Conservation (phyloP, 2,113 vertebrate genomes). For the Sphyrna mokarran region DNA sequence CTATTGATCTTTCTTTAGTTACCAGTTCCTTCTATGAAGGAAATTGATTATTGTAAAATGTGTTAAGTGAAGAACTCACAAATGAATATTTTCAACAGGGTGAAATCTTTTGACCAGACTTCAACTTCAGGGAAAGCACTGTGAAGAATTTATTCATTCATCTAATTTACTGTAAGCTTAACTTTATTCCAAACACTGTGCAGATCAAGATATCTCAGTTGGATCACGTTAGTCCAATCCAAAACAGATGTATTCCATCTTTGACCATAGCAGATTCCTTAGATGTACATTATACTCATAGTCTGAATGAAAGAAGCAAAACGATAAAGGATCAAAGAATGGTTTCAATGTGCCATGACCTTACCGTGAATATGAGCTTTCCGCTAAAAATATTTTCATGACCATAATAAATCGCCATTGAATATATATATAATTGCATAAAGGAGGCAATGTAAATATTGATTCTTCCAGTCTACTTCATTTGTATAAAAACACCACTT, state of each 20-base stretch:
- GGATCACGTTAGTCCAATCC: not conserved
- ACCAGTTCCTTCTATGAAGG: conserved; percentile 32
- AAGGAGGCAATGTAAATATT: not conserved
- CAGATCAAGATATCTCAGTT: not conserved
- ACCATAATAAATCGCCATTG: not conserved
- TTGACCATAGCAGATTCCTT: not conserved
- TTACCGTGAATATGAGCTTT: not conserved
- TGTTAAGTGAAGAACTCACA: conserved; percentile 17
- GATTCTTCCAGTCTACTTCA: not conserved
- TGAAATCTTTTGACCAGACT: not conserved
- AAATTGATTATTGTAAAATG: conserved; percentile 14
- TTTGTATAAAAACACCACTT: not conserved
- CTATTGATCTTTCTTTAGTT: conserved; percentile 2
- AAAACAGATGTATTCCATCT: not conserved
- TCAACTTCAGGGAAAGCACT: conserved; percentile 12
- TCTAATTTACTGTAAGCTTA: not conserved
- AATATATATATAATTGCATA: conserved; percentile 2
- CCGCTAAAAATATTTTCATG: not conserved
- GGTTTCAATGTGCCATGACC: not conserved
- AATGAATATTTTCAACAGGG: conserved; percentile 29
- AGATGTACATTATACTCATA: not conserved
- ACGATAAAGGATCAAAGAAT: not conserved
- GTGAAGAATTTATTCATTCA: not conserved
- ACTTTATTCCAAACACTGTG: not conserved
- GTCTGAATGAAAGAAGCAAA: not conserved